These are phyloP conservation scores for Petrolisthes cinctipes DNA, from an alignment of 2,888 invertebrate genomes.

Conservation along the genomic window DNA sequence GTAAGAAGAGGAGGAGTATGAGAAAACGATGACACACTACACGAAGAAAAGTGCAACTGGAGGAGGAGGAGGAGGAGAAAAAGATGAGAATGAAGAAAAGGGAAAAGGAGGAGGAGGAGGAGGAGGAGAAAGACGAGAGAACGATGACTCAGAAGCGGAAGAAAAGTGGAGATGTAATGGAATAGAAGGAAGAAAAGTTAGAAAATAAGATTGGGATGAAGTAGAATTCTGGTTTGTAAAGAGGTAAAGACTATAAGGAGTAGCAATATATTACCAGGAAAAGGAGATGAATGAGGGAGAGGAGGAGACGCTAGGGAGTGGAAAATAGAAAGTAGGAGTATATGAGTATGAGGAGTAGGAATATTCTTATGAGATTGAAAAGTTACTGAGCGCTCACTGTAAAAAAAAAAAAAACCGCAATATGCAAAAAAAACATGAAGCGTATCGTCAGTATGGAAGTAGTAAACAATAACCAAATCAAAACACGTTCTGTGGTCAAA, in stretches of 20 bases:
- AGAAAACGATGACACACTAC: not conserved
- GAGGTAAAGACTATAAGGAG: not conserved
- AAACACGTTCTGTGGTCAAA: too few relatives aligned
- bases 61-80: not conserved
- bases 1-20: not conserved
- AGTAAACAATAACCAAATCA: too few relatives aligned
- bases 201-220: not conserved
- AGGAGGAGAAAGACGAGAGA: not conserved
- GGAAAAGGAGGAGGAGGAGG: not conserved
- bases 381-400: not conserved
- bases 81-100: not conserved
- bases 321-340: not conserved
- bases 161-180: not conserved
- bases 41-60: not conserved
- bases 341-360: not conserved
- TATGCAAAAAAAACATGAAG: not conserved
- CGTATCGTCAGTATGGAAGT: too few relatives aligned
- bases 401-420: not conserved
- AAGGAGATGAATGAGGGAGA: not conserved
- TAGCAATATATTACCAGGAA: not conserved
- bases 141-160: not conserved
- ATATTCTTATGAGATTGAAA: not conserved
- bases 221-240: not conserved
- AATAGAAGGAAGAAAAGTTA: not conserved
- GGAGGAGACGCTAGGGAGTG: not conserved